A percentile compares a stretch with the other conserved stretches of the same genome.
Evolutionary conservation across 2,113 vertebrate species (phyloP).

Genomic region (Mungos mungo): DNA sequence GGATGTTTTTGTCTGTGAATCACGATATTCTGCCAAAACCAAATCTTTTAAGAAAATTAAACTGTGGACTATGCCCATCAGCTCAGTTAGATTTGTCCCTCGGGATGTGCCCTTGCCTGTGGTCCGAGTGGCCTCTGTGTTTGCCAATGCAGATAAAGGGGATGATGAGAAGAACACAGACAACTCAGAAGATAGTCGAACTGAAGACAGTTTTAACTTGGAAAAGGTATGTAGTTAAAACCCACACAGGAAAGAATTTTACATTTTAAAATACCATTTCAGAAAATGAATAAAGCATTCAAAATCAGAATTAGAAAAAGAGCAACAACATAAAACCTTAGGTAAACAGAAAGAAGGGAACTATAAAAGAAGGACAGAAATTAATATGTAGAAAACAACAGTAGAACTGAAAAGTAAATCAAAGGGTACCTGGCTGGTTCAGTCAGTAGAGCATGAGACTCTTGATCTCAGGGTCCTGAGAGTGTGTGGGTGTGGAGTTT

Average conservation of each 20-base stretch:
- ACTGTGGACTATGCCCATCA: conserved; percentile 97
- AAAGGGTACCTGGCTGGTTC: too few species aligned
- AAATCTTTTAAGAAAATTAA: conserved; percentile 99
- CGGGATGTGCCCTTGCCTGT: conserved; percentile 95
- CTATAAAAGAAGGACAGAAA: conserved; percentile 16
- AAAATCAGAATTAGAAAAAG: conserved; percentile 42
- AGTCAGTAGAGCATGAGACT: too few species aligned
- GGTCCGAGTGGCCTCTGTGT: conserved; percentile 97
- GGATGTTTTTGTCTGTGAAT: conserved; percentile 97
- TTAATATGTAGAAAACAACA: background rate
- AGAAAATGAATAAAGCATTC: conserved; percentile 10
- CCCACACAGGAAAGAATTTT: conserved; percentile 14
- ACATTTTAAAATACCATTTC: background rate
- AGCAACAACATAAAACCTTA: background rate
- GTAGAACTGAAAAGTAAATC: background rate
- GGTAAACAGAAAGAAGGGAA: background rate
- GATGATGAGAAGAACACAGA: conserved; percentile 93
- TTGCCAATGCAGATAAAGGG: conserved; percentile 91
- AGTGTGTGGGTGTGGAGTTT: too few species aligned
- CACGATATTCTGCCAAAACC: conserved; percentile 97
- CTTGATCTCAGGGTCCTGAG: too few species aligned
- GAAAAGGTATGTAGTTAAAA: conserved; percentile 85
- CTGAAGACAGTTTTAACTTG: conserved; percentile 85
- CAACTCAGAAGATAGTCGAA: conserved; percentile 89
- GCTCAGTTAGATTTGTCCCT: conserved; percentile 94